A percentile compares a stretch with the other conserved stretches of the same genome.
phyloP scores from a whole-genome alignment of 2,888 invertebrate genomes.

The Embidobia sp. region DNA sequence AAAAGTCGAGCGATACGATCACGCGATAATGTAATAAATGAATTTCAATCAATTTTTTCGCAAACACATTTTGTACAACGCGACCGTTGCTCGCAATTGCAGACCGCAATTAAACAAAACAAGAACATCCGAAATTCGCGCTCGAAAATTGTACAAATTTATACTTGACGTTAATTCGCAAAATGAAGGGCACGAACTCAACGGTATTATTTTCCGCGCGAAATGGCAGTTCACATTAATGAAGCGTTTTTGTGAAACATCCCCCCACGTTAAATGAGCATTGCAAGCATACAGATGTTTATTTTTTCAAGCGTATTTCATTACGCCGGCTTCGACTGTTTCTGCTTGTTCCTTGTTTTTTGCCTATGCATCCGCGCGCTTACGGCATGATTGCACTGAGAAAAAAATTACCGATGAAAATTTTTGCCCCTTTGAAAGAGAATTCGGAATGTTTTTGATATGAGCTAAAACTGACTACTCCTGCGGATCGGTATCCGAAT shows the following conservation, averaged over 20 bases:
- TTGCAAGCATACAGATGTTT: conserved; percentile 21
- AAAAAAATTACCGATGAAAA: conserved; percentile 43
- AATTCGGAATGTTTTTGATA: conserved; percentile 45
- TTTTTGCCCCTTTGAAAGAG: conserved; percentile 32
- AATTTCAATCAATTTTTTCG: conserved; percentile 56
- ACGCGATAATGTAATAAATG: conserved; percentile 47
- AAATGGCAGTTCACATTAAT: conserved; percentile 42
- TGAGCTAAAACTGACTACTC: conserved; percentile 13
- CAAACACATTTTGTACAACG: conserved; percentile 28
- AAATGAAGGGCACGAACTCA: conserved; percentile 53
- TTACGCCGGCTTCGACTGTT: conserved; percentile 31
- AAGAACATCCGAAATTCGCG: conserved; percentile 34
- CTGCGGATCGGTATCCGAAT: conserved; percentile 11
- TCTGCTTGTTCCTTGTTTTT: conserved; percentile 22
- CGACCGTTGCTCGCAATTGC: conserved; percentile 7
- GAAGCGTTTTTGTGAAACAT: conserved; percentile 56
- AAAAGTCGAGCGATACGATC: too few species aligned
- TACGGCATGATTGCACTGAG: conserved; percentile 47
- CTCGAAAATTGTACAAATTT: conserved; percentile 54
- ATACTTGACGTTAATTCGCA: conserved; percentile 59
- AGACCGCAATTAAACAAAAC: conserved; percentile 58
- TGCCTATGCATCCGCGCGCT: conserved; percentile 6
- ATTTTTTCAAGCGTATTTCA: conserved; percentile 62
- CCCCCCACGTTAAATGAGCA: conserved; percentile 43
- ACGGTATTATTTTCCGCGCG: conserved; percentile 57